Evolutionary conservation across 2,888 invertebrate species (phyloP), one percentile per base, ranked within the genome.

Genomic region (Odontothrips loti): DNA sequence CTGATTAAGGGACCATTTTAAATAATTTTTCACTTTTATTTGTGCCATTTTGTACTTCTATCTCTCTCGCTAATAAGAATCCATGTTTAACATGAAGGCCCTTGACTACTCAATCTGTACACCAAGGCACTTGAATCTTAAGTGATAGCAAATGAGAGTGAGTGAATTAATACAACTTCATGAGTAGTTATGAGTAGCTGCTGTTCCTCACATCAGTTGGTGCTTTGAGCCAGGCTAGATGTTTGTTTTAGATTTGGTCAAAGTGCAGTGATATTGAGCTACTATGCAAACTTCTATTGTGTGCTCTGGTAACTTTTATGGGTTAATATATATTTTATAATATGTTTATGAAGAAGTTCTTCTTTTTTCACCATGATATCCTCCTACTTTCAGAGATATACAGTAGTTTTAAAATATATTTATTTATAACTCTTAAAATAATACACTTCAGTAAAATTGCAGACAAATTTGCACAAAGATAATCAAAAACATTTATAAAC

Each of bases 271-370:
- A 6, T 43, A 43, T 43, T 2, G 2, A 43, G 6, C 34, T 43
- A 6, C 34, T 43, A 43, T n/a, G n/a, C 34, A 2, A 43, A 43
- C 34, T 43, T 20, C 20, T 15, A 15, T 20, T 15, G 17, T 58
- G 58, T 58, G 58, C 17, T 58, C 3, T 58, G 58, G 17, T 58
- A 20, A 58, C 58, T 20, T 58, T 58, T 43, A 43, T 58, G 58
- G 58, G 58, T 58, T 58, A 58, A 58, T 58, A 58, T 58, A 58
- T 58, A 58, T 58, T 58, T 58, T 58, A 58, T 58, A 58, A 6
- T 6, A 58, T 58, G 58, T 58, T 58, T 6, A 58, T 58, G 11
- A 15, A 58, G 15, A 20, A 58, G 58, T 58, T 58, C 20, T 2
- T 15, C 20, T 58, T 43, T 43, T 43, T 43, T 6, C 34, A 43